These are phyloP conservation scores for Bugula neritina DNA, from an alignment of 2,888 invertebrate genomes.

Conservation along the genomic window DNA sequence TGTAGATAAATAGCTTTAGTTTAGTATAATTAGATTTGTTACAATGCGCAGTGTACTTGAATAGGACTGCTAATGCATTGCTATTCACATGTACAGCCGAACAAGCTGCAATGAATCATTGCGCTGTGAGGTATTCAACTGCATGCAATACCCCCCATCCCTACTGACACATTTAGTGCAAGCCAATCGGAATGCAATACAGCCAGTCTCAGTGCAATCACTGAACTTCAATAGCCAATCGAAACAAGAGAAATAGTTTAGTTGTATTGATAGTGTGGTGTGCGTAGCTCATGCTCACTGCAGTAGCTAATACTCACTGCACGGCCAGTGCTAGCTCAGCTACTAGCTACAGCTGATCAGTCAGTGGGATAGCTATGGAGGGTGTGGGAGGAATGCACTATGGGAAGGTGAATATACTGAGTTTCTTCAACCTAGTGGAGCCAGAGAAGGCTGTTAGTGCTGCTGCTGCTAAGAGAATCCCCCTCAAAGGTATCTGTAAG, in stretches of 20 bases:
- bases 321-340: not conserved
- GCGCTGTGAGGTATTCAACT: too few species aligned
- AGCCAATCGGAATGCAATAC: not conserved
- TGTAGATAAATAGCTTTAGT: too few species aligned
- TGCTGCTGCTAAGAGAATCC: not conserved
- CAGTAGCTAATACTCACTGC: not conserved
- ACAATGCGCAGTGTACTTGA: too few species aligned
- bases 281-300: too few species aligned
- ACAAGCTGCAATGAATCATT: too few species aligned
- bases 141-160: constrained; percentile 6
- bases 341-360: too few species aligned
- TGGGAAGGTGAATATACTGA: constrained; percentile 13
- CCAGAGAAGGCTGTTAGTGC: not conserved
- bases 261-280: not conserved
- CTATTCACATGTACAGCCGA: too few species aligned
- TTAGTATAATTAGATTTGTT: too few species aligned
- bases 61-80: too few species aligned
- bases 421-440: not conserved
- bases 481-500: constrained; percentile 1
- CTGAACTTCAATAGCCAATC: not conserved
- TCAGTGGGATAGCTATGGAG: not conserved
- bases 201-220: not conserved
- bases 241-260: not conserved
- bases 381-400: not conserved
- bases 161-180: constrained; percentile 18